These are phyloP conservation scores for Monomorium pharaonis DNA, from an alignment of 1,140 invertebrate genomes.

Conservation along the genomic window DNA sequence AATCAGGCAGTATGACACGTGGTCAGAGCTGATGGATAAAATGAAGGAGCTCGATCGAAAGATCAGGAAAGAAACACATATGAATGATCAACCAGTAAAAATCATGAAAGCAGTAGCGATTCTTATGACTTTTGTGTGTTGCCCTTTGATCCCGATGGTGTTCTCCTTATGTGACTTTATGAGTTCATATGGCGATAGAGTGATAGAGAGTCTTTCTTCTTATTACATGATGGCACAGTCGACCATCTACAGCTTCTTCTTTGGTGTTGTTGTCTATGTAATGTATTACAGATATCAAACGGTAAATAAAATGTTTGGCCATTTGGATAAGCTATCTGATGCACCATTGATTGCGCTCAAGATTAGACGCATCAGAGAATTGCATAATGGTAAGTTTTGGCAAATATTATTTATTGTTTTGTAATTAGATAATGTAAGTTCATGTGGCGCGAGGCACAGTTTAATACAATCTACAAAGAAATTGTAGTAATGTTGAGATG, in stretches of 20 bases:
- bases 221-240: constrained; percentile 76
- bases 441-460: too few species aligned
- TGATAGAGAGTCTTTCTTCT: constrained; percentile 60
- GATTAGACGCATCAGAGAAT: too few species aligned
- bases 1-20: constrained; percentile 70
- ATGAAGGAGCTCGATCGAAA: constrained; percentile 66
- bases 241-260: constrained; percentile 72
- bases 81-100: constrained; percentile 58
- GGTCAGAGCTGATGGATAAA: constrained; percentile 70
- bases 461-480: too few species aligned
- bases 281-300: constrained; percentile 66
- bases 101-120: constrained; percentile 64
- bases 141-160: too few species aligned
- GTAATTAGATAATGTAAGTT: too few species aligned
- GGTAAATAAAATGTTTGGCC: constrained; percentile 65
- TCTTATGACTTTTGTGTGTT: constrained; percentile 33
- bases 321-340: constrained; percentile 35
- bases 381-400: too few species aligned
- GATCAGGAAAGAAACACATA: constrained; percentile 53
- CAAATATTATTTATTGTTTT: too few species aligned
- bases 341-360: too few species aligned
- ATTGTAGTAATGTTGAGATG: too few species aligned
- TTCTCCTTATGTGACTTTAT: too few species aligned
- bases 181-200: constrained; percentile 7
- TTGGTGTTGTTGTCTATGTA: constrained; percentile 65